Evolutionary conservation across 2,797 vertebrate species (phyloP), one percentile per base, ranked within the genome.

Genomic region (Pangasius sanitwongsei): DNA sequence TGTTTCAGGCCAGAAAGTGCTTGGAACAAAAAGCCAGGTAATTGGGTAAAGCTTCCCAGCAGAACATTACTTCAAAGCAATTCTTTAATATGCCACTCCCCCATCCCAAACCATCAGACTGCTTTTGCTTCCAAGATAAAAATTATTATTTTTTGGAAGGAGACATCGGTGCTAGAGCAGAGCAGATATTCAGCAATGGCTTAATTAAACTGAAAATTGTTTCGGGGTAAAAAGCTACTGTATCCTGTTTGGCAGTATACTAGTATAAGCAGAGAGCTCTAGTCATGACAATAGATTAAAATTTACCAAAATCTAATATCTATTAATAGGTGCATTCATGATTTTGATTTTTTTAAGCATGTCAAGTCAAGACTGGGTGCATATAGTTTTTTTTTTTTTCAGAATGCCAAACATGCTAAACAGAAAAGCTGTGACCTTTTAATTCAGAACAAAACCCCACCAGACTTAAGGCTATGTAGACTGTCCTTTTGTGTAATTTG

Each of bases 21-120:
- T 61, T 44, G 67, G 72, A 85, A 87, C 41, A 91, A 86, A 86
- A 83, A 25, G 31, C 4, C 77, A 87, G 85, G 80, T 89, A 90
- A 92, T 86, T 87, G 87, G 44, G 28, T n/a, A 16, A 25, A 86
- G 86, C 53, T 87, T 87, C 87, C 65, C 69, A 23, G 78, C 78
- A 44, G 57, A 81, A 77, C 70, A 85, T 87, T 37, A 70, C 83
- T 84, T 90, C 83, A 88, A 88, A 88, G 53, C 59, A 57, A 65
- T 81, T 61, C 81, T 90, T 87, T 84, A 70, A 72, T 87, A 86
- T 31, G 75, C 67, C 34, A 72, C 31, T 65, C 63, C 70, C 86
- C 15, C 81, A 89, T 84, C 20, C 28, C 6, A 41, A 80, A 78
- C 67, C 48, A 87, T 89, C 80, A 84, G 67, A 82, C 83, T 15